Conservation (phyloP, 2,888 invertebrate species). For the Papilio demoleus region DNA sequence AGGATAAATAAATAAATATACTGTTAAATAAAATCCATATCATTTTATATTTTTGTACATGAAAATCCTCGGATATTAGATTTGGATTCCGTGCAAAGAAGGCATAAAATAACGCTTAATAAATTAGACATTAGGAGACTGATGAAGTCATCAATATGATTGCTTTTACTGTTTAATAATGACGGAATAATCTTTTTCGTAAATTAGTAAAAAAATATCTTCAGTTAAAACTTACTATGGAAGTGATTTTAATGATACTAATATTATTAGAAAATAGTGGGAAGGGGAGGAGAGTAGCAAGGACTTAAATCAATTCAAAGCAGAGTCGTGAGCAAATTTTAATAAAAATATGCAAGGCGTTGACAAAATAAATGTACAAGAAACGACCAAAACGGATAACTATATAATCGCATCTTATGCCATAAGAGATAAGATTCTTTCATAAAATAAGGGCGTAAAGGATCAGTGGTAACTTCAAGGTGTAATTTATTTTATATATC, state of each 20-base stretch:
- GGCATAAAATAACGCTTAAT: not conserved
- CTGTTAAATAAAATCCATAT: slow-evolving; percentile 1
- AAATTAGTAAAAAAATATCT: not conserved
- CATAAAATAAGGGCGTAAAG: too few species aligned
- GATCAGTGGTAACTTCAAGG: too few species aligned
- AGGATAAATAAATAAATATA: too few species aligned
- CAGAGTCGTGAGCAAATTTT: too few species aligned
- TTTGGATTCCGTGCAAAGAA: not conserved
- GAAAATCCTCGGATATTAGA: not conserved
- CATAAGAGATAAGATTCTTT: too few species aligned
- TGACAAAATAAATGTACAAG: too few species aligned
- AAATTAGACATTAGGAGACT: not conserved
- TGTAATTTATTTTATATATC: slow-evolving; percentile 39
- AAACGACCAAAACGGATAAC: too few species aligned
- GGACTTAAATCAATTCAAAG: too few species aligned
- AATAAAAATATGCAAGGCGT: too few species aligned
- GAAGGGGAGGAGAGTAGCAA: too few species aligned
- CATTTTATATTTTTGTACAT: not conserved
- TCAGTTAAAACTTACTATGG: not conserved
- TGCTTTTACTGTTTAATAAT: not conserved
- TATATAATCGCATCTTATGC: too few species aligned
- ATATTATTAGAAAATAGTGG: too few species aligned
- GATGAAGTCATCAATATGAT: not conserved
- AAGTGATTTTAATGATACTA: not conserved
- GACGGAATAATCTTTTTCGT: not conserved